Conservation (phyloP, 92 coral and sea anemone genomes). For the Montipora capitata region DNA sequence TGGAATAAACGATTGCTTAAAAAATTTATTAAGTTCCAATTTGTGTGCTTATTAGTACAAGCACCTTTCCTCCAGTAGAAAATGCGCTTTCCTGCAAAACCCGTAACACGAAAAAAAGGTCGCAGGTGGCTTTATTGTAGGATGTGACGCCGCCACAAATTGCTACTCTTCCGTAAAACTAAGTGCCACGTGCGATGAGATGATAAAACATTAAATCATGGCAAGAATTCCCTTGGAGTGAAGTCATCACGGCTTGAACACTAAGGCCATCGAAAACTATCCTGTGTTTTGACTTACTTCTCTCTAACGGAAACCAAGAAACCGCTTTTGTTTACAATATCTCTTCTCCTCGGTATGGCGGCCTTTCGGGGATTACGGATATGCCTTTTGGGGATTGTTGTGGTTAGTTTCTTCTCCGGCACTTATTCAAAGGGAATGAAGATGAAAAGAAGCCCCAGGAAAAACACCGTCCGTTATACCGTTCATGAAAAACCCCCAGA, state of each 20-base stretch:
- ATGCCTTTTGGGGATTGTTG: constrained; percentile 61
- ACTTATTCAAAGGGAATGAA: constrained; percentile 66
- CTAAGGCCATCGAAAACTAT: constrained; percentile 51
- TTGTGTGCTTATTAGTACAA: constrained; percentile 42
- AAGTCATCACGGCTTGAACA: constrained; percentile 66
- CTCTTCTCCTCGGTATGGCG: constrained; percentile 75
- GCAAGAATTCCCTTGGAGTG: constrained; percentile 70
- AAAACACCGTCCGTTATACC: constrained; percentile 82
- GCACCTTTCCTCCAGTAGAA: constrained; percentile 51
- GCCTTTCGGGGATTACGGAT: constrained; percentile 82
- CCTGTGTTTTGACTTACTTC: constrained; percentile 57
- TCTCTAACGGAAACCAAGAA: constrained; percentile 28
- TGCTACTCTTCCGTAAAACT: constrained; percentile 63
- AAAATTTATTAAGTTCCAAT: constrained; percentile 35
- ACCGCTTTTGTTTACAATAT: constrained; percentile 52
- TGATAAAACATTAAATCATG: constrained; percentile 88
- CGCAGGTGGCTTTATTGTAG: constrained; percentile 75
- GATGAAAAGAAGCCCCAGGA: constrained; percentile 71
- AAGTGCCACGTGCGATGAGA: constrained; percentile 74
- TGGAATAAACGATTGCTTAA: not conserved
- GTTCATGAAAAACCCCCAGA: constrained; percentile 95
- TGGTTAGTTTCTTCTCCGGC: constrained; percentile 57
- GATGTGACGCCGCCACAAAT: constrained; percentile 53
- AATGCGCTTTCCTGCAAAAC: constrained; percentile 41
- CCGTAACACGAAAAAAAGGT: constrained; percentile 47